Base-by-base conservation (phyloP, 37 sponge, comb jelly and placozoan species). In the Bolinopsis microptera region DNA sequence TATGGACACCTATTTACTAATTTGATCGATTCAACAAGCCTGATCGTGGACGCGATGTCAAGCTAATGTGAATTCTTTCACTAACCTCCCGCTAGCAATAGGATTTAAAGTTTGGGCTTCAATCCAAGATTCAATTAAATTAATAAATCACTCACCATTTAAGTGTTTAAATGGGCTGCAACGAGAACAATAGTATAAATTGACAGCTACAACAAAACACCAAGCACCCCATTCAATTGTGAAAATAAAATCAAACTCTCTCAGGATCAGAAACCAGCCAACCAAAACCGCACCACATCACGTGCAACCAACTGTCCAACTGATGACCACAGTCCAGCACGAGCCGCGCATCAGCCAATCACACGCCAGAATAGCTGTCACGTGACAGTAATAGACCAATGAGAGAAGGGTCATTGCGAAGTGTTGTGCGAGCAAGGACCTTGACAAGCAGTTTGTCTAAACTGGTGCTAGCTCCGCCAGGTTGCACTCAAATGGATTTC, bases 401-500 rank as follows among this genome's bases (percentile, higher is more conserved):
- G 9, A 48, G 9, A 18, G 61, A 13, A 48, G 61, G 61, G 13
- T 48, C 61, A 13, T 48, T 48, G 61, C 61, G 13, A 13, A 48
- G 13, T 13, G 61, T 48, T 48, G 9, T 5, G 13, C 61, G 13
- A 48, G 61, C 13, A 13, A 5, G 61, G 13, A 13, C 61, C 61
- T 77, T 77, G 80, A 35, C 80, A 77, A 77, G 80, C 80, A 77
- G 21, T 77, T 23, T 72, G 74, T 72, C 30, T 28, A 35, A 77
- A 77, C 34, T 77, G 80, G 80, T 77, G 80, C 80, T 77, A 26
- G 74, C 25, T 70, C 25, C 1, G 30, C 28, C 74, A 28, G 74
- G 28, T 70, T 70, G 74, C 74, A 70, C 74, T 70, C 74, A 70
- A 70, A 70, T 70, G 74, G 74, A 70, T 70, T 48, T 48, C 61